Base-by-base conservation (phyloP, 2,113 vertebrate genomes). In the Rostratula benghalensis region DNA sequence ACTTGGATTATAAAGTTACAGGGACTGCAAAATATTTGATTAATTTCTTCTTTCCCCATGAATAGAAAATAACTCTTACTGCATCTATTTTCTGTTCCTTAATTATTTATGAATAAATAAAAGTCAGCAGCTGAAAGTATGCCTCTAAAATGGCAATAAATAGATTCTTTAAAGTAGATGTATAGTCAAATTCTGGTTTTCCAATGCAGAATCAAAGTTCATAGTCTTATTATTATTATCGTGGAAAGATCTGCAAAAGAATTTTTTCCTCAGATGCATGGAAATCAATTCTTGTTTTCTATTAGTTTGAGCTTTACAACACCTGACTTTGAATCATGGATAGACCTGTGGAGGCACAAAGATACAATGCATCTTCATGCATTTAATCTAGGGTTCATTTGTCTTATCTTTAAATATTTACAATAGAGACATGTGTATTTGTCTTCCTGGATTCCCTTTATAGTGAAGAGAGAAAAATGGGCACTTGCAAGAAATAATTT, bases 361-460 rank as follows among this genome's bases (percentile, higher is more conserved):
- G 53, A 35, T 39, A 75, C 7, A 71, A 65, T 65, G 39, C 30
- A 71, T 78, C 39, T 83, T 87, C 30, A 78, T 43, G 28, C 27
- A 65, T 71, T 94, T 79, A 68, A 27, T 64, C 21, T 43, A 43
- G 43, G 43, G 78, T 87, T 89, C 3, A 71, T 92, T 82, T 78
- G 30, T 87, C 73, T 95, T 43, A 75, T 89, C 30, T 75, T 91
- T 82, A 96, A 96, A 89, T 94, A 96, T 96, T 93, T 95, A 76
- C 70, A 57, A 53, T 68, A 82, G 48, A 46, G 76, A 82, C 10
- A 2, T 33, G 37, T 39, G 41, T 87, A 71, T 94, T 93, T 84
- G 21, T 94, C 74, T 94, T 93, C 37, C 53, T 79, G 53, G 20
- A 64, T 88, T 73, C 33, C 76, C 9, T 53, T 83, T 25, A 20